These are phyloP conservation scores for Nymphicus hollandicus DNA, from an alignment of 2,113 vertebrate species.

Conservation along the genomic window DNA sequence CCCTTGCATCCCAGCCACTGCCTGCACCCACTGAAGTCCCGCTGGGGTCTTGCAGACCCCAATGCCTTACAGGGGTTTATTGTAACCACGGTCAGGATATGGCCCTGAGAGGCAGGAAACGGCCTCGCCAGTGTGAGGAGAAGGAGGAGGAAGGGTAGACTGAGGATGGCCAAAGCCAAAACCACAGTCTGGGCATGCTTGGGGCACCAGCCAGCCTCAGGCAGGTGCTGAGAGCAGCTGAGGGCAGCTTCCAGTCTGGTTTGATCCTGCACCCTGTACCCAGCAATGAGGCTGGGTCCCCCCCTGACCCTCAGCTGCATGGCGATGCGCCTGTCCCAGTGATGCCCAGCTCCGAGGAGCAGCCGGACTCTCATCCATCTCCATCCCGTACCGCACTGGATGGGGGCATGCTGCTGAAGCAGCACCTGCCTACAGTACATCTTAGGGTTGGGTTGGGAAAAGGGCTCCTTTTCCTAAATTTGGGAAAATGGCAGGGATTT, in stretches of 20 bases:
- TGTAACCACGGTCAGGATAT: fast-evolving
- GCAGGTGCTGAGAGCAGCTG: neutral
- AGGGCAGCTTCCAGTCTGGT: neutral
- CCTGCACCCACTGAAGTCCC: fast-evolving
- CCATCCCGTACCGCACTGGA: fast-evolving
- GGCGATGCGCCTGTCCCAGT: fast-evolving
- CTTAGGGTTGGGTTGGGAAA: neutral
- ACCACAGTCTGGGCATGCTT: neutral
- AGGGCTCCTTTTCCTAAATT: neutral
- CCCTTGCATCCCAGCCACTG: neutral
- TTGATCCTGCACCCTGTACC: neutral
- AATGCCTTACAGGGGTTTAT: fast-evolving
- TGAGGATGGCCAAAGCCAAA: neutral
- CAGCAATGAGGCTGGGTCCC: neutral
- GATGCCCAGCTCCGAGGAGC: neutral
- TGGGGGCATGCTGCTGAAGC: neutral
- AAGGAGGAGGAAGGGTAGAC: neutral
- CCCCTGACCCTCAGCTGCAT: neutral
- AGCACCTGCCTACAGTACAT: fast-evolving
- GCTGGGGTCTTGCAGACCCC: neutral
- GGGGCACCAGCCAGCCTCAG: neutral
- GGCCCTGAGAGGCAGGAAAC: neutral
- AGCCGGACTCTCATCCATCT: neutral
- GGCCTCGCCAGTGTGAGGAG: fast-evolving
- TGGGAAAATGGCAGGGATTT: neutral